Conservation (phyloP, 2,797 vertebrate genomes). For the Sebastes diploproa region DNA sequence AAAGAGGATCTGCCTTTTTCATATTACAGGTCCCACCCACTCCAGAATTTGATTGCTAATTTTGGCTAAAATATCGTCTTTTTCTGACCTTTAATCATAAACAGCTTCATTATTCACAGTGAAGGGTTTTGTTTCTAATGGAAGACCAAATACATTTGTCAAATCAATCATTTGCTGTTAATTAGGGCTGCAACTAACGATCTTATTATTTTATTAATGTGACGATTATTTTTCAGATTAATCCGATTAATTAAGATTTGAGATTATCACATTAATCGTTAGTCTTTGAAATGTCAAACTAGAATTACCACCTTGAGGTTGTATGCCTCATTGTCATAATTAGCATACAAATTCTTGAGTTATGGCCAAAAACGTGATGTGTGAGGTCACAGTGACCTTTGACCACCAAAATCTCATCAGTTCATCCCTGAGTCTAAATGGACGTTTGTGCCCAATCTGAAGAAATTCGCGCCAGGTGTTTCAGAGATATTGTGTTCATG, state of each 20-base stretch:
- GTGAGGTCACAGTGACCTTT: background rate
- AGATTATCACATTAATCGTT: background rate
- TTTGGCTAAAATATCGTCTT: background rate
- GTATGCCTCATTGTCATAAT: background rate
- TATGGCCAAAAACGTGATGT: background rate
- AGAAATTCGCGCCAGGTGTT: background rate
- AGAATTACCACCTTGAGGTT: background rate
- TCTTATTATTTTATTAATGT: background rate
- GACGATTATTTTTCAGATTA: background rate
- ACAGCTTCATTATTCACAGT: background rate
- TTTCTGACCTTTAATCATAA: background rate
- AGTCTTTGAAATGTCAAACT: background rate
- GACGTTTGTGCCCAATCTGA: background rate
- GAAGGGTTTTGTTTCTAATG: background rate
- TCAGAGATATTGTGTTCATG: no score
- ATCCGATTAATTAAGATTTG: background rate
- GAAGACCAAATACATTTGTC: background rate
- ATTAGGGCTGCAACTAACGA: background rate
- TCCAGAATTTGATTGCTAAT: conserved; percentile 26
- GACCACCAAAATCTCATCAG: background rate
- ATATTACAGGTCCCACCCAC: conserved; percentile 30
- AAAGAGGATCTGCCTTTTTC: conserved; percentile 48
- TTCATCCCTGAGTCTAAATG: background rate
- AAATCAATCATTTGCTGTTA: background rate
- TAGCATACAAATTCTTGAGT: background rate